Evolutionary conservation across 2,797 vertebrate genomes (phyloP).

Genomic region (Etheostoma perlongum): DNA sequence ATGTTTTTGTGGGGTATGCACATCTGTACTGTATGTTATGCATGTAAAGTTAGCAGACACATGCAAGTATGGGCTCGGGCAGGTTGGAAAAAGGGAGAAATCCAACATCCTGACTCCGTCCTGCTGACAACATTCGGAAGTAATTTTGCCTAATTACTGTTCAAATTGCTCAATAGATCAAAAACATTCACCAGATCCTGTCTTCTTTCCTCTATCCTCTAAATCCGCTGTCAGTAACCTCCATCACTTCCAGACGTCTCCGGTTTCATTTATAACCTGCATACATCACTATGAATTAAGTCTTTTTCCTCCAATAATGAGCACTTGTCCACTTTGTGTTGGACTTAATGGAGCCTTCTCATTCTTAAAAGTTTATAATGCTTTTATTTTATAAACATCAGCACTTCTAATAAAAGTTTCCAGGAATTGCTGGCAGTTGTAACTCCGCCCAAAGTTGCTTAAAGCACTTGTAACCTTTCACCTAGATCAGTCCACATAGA

Average conservation of each 20-base stretch:
- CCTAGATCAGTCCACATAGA: conserved; percentile 43
- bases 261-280: conserved; percentile 46
- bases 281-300: conserved; percentile 24
- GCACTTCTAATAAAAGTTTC: conserved; percentile 22
- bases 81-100: conserved; percentile 50
- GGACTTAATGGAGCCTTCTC: conserved; percentile 20
- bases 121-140: conserved; percentile 77
- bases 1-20: not conserved
- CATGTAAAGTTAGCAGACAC: conserved; percentile 51
- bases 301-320: conserved; percentile 13
- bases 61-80: conserved; percentile 32
- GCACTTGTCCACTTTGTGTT: conserved; percentile 3
- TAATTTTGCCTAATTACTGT: conserved; percentile 80
- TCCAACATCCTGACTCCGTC: conserved; percentile 48
- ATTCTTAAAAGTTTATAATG: conserved; percentile 11
- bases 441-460: conserved; percentile 10
- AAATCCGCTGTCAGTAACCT: conserved; percentile 36
- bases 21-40: conserved; percentile 36
- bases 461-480: conserved; percentile 62
- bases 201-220: conserved; percentile 21
- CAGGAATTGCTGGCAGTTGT: conserved; percentile 10
- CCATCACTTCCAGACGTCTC: conserved; percentile 45
- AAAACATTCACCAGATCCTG: conserved; percentile 54
- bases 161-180: conserved; percentile 71
- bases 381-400: conserved; percentile 29